These are phyloP conservation scores for Cantharis rustica DNA, from an alignment of 2,888 invertebrate species.

Conservation along the genomic window DNA sequence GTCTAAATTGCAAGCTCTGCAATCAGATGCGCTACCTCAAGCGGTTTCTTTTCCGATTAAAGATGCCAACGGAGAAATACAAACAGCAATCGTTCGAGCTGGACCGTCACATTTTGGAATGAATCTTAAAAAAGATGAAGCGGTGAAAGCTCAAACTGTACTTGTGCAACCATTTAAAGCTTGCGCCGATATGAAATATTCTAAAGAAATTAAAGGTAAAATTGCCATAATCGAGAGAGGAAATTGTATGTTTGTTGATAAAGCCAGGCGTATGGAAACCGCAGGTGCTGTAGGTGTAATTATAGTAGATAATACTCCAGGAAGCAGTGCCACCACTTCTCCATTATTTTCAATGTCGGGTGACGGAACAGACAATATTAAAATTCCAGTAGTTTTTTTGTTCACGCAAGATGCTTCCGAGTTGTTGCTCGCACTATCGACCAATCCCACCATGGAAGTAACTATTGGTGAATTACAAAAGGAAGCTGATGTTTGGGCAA, in stretches of 20 bases:
- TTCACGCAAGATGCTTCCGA: slow-evolving; percentile 77
- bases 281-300: slow-evolving; percentile 86
- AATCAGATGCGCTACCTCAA: slow-evolving; percentile 63
- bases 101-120: slow-evolving; percentile 92
- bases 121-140: slow-evolving; percentile 69
- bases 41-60: slow-evolving; percentile 56
- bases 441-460: slow-evolving; percentile 62
- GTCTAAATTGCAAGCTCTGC: slow-evolving; percentile 71
- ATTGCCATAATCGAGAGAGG: slow-evolving; percentile 90
- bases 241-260: slow-evolving; percentile 94
- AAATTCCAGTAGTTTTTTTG: slow-evolving; percentile 89
- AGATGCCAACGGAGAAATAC: slow-evolving; percentile 44
- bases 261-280: slow-evolving; percentile 81
- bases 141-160: slow-evolving; percentile 67
- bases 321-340: slow-evolving; percentile 73
- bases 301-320: slow-evolving; percentile 81
- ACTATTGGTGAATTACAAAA: slow-evolving; percentile 60
- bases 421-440: slow-evolving; percentile 64
- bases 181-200: slow-evolving; percentile 65
- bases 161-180: slow-evolving; percentile 74
- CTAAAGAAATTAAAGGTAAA: slow-evolving; percentile 65
- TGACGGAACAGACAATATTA: slow-evolving; percentile 84
- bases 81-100: slow-evolving; percentile 63
- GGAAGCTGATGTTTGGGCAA: slow-evolving; percentile 53
- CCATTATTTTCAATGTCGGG: slow-evolving; percentile 97